Evolutionary conservation across 2,888 invertebrate species (phyloP).

Genomic region (Tupiocoris notatus): DNA sequence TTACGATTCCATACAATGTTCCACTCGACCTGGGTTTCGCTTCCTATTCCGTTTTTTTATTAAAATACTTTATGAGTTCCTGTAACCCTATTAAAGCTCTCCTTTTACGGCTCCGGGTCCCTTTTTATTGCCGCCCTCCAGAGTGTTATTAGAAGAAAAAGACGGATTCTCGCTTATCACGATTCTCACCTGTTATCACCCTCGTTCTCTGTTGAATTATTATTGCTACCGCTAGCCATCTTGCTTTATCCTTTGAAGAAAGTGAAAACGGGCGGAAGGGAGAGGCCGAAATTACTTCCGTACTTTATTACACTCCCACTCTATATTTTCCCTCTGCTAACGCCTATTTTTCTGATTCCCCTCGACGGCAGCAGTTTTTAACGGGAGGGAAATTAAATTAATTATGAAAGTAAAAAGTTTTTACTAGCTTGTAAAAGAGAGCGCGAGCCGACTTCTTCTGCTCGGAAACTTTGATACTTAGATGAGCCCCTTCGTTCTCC

Average conservation of each 20-base stretch:
- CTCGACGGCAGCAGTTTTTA: conserved; percentile 18
- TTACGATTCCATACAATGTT: background rate
- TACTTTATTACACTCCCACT: background rate
- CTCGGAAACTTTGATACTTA: background rate
- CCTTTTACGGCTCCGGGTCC: conserved; percentile 30
- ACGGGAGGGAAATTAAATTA: conserved; percentile 29
- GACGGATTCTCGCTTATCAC: conserved; percentile 32
- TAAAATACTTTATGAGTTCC: conserved; percentile 39
- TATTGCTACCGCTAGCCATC: background rate
- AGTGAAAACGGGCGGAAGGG: background rate
- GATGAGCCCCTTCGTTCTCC: background rate
- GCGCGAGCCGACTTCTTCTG: background rate
- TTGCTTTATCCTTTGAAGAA: background rate
- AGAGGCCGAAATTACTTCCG: background rate
- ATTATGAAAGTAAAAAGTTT: conserved; percentile 28
- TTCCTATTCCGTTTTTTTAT: background rate
- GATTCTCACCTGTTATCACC: conserved; percentile 33
- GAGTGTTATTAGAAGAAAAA: conserved; percentile 30
- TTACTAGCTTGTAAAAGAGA: conserved; percentile 19
- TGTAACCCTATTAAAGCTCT: conserved; percentile 33
- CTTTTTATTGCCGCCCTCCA: conserved; percentile 31
- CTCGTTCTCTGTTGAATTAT: conserved; percentile 16
- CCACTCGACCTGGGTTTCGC: background rate
- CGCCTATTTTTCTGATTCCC: background rate
- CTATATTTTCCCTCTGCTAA: background rate